Percentiles rank a stretch among this genome's conserved stretches.
These are phyloP conservation scores for Nematostella vectensis DNA, from an alignment of 92 coral and sea anemone genomes.

Conservation along the genomic window DNA sequence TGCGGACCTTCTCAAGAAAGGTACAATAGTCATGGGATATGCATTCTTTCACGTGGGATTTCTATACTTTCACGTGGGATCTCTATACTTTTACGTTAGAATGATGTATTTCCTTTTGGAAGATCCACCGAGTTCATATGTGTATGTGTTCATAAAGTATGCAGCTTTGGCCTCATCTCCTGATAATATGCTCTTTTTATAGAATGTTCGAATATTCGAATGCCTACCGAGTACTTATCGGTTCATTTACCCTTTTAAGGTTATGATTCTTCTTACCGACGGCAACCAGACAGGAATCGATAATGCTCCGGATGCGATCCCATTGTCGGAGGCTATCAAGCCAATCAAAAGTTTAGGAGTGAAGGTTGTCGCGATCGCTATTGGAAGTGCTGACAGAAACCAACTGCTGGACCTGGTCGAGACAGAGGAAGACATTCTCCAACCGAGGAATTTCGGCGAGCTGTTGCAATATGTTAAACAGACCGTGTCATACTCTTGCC, in stretches of 20 bases:
- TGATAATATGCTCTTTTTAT: too few species aligned
- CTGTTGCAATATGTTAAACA: constrained; percentile 35
- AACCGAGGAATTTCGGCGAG: constrained; percentile 34
- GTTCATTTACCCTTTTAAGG: too few species aligned
- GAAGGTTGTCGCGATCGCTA: constrained; percentile 64
- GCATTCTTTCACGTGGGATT: not conserved
- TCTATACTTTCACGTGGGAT: not conserved
- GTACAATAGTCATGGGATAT: constrained; percentile 21
- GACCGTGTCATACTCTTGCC: constrained; percentile 56
- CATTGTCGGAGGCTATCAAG: constrained; percentile 42
- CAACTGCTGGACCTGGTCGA: constrained; percentile 51
- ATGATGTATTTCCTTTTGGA: too few species aligned
- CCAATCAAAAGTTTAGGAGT: constrained; percentile 43
- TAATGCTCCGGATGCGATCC: constrained; percentile 20
- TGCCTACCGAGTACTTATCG: too few species aligned
- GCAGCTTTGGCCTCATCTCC: too few species aligned
- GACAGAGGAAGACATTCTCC: constrained; percentile 36
- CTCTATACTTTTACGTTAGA: too few species aligned
- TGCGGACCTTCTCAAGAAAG: constrained; percentile 60
- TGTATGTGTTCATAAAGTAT: too few species aligned
- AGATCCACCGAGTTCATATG: too few species aligned
- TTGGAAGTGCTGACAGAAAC: constrained; percentile 67
- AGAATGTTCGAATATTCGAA: too few species aligned
- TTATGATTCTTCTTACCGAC: constrained; percentile 65
- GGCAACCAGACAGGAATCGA: constrained; percentile 77